These are phyloP conservation scores for Phengaris alcon DNA, from an alignment of 2,888 invertebrate species.

Conservation along the genomic window DNA sequence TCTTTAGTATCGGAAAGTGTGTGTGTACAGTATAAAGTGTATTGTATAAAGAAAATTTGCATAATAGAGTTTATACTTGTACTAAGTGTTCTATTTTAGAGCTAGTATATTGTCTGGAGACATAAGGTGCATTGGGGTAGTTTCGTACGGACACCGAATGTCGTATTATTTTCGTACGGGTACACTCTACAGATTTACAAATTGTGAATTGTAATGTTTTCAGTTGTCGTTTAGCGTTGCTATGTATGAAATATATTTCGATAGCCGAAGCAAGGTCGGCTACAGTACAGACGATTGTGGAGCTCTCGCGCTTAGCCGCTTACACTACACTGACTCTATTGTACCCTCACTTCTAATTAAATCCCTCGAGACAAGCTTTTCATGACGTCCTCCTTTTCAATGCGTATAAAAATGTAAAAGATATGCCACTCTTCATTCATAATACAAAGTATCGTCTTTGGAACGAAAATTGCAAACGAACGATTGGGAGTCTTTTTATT, in stretches of 20 bases:
- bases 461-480: neutral
- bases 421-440: neutral
- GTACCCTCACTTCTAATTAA: constrained; percentile 34
- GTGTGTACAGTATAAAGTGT: no score
- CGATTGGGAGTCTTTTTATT: neutral
- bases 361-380: constrained; percentile 32
- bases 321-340: constrained; percentile 1
- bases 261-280: constrained; percentile 39
- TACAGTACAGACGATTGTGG: constrained; percentile 29
- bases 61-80: no score
- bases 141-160: no score
- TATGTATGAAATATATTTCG: constrained; percentile 40
- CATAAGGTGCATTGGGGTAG: no score
- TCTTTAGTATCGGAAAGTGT: no score
- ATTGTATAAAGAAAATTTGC: no score
- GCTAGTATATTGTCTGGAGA: no score
- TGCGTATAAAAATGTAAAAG: constrained; percentile 22
- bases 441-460: neutral
- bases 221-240: constrained; percentile 35
- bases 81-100: no score
- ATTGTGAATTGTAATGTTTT: neutral
- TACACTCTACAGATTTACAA: neutral
- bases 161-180: no score
- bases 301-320: neutral
- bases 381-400: constrained; percentile 29